Evolutionary conservation across 2,888 invertebrate species (phyloP).

Genomic region (Netelia virgata): DNA sequence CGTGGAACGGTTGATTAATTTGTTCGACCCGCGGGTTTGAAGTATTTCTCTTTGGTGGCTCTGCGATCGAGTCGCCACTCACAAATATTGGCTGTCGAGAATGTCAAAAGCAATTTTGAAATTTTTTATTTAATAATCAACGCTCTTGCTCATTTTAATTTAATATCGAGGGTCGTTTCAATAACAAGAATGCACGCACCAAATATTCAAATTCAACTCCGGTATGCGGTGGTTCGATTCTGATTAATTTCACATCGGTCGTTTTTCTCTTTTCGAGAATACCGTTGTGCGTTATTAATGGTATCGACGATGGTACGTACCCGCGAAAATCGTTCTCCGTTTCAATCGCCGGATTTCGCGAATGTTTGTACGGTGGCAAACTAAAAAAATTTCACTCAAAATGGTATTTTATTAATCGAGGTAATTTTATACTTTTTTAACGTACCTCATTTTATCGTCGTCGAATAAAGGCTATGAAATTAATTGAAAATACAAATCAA

Average conservation of each 20-base stretch:
- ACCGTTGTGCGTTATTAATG: conserved; percentile 61
- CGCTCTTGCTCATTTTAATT: background rate
- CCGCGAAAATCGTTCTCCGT: conserved; percentile 57
- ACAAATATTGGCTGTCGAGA: conserved; percentile 35
- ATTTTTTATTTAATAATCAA: background rate
- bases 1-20: background rate
- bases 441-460: conserved; percentile 44
- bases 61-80: background rate
- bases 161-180: background rate
- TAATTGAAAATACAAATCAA: background rate
- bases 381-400: conserved; percentile 16
- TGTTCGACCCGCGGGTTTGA: background rate
- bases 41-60: background rate
- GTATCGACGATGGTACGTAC: conserved; percentile 29
- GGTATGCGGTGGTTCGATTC: conserved; percentile 30
- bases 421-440: background rate
- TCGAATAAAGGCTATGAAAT: background rate
- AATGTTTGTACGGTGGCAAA: conserved; percentile 66
- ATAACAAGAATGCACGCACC: conserved; percentile 15
- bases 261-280: conserved; percentile 64
- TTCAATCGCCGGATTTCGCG: conserved; percentile 60
- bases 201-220: conserved; percentile 64
- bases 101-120: background rate
- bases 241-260: conserved; percentile 57
- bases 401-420: too few species aligned